These are phyloP conservation scores for Hyposmocoma kahamanoa DNA, from an alignment of 1,140 invertebrate genomes.

Conservation along the genomic window DNA sequence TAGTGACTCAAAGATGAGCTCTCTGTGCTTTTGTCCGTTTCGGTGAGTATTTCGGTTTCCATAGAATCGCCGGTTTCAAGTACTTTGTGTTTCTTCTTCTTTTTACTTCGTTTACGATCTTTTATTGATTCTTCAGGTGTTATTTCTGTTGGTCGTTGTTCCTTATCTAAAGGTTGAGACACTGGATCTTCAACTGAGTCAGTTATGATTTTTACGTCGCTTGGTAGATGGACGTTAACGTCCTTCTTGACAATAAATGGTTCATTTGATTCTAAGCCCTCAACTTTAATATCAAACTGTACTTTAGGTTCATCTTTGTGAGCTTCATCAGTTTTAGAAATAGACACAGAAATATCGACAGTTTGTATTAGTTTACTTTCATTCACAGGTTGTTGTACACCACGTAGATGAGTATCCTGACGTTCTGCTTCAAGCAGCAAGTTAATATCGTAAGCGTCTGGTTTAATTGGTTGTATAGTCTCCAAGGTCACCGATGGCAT, in stretches of 20 bases:
- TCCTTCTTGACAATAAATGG: constrained; percentile 48
- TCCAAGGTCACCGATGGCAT: constrained; percentile 6
- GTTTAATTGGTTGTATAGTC: constrained; percentile 2
- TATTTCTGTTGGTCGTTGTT: constrained; percentile 11
- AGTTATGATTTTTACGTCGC: constrained; percentile 36
- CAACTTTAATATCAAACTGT: constrained; percentile 42
- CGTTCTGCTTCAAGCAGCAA: constrained; percentile 45
- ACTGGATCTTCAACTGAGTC: constrained; percentile 11
- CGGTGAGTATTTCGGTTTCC: constrained; percentile 26
- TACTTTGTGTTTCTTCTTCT: constrained; percentile 39
- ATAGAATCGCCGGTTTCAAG: background rate
- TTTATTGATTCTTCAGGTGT: constrained; percentile 25
- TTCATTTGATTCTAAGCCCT: constrained; percentile 27
- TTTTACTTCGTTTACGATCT: constrained; percentile 34
- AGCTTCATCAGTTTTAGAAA: constrained; percentile 35
- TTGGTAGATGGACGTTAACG: constrained; percentile 38
- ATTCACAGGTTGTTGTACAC: background rate
- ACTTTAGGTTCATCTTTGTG: constrained; percentile 37
- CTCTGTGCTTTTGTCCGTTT: constrained; percentile 49
- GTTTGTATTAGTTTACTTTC: constrained; percentile 19
- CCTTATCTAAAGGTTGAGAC: constrained; percentile 3
- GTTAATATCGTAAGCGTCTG: constrained; percentile 23
- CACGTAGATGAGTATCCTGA: too few relatives aligned
- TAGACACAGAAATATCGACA: constrained; percentile 47
- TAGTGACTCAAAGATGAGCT: constrained; percentile 62